phyloP scores from a whole-genome alignment of 1,140 invertebrate genomes.

The Leptestheria dahalacensis region DNA sequence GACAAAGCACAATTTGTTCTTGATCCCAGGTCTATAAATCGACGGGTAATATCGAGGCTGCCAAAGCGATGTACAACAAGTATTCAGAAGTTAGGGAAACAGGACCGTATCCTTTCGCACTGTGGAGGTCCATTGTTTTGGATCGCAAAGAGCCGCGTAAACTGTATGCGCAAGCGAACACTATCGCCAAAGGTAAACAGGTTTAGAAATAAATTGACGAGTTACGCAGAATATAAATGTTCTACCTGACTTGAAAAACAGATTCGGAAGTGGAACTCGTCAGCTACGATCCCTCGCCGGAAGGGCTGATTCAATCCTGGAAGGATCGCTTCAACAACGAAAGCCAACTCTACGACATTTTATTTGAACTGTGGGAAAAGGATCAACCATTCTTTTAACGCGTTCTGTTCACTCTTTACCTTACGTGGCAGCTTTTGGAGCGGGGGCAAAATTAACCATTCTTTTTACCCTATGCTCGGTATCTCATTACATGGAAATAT shows the following conservation, averaged over 20 bases:
- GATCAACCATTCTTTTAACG: slow-evolving; percentile 17
- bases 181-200: slow-evolving; percentile 36
- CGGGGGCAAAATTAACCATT: not conserved
- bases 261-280: slow-evolving; percentile 39
- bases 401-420: not conserved
- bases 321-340: slow-evolving; percentile 48
- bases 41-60: slow-evolving; percentile 58
- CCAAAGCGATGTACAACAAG: slow-evolving; percentile 54
- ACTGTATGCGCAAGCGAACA: slow-evolving; percentile 81
- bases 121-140: slow-evolving; percentile 72
- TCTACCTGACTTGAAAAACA: slow-evolving; percentile 16
- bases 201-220: too few relatives aligned
- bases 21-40: slow-evolving; percentile 60
- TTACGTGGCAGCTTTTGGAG: not conserved
- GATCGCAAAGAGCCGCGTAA: slow-evolving; percentile 77
- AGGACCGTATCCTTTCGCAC: slow-evolving; percentile 47
- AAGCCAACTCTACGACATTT: slow-evolving; percentile 17
- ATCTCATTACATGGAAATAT: too few relatives aligned
- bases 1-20: slow-evolving; percentile 10
- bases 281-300: slow-evolving; percentile 52
- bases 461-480: not conserved
- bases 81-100: slow-evolving; percentile 59
- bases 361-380: slow-evolving; percentile 20
- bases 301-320: slow-evolving; percentile 70
- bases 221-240: not conserved